Base-by-base conservation (phyloP, 1,140 invertebrate genomes). In the Paracyclopina nana region DNA sequence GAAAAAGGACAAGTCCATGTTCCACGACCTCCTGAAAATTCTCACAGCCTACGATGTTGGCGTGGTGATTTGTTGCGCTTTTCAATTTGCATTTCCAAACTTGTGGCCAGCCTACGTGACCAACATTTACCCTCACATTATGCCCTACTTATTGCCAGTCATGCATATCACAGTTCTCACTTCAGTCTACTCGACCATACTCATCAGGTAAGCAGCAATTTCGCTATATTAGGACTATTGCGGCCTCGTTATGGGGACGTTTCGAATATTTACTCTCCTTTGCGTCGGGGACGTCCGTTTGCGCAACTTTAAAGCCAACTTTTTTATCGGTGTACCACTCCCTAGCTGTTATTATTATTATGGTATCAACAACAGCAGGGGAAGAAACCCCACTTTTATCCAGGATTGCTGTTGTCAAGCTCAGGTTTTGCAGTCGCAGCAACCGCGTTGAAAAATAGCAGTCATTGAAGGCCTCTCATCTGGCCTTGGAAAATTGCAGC, bases 141-240 rank as follows among this genome's bases (percentile, higher is more conserved):
- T 48, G 3, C 20, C 27, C 28, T 26, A 16, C 16, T 14, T 48
- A 9, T 30, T 48, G 2, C 45, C 45, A 9, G 45, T 26, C 11
- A 48, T 48, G 45, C 45, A 48, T 29, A 27, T 48, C 30, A 28
- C 45, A 11, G 45, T 48, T 11, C 27, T 48, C 24, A 28, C 45
- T 22, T 48, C 45, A 28, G 45, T 48, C 27, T 48, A 48, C 25
- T 28, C 24, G 6, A 48, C 45, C 22, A 29, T 48, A 12, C 45
- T 48, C 22, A 48, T 48, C 6, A 48, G 45, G 45, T 27, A 46
- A 46, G 24, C n/a, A 46, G 20, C 16, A 16, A 22, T 25, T 43
- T 9, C 9, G 14, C 29, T 14, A 31, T 31, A 9, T 9, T 31
- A 9, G 29, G 29, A 9, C 9, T 14, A 9, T 14, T 14, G 29